phyloP scores from a whole-genome alignment of 2,888 invertebrate genomes.

The Eupithecia tripunctaria region DNA sequence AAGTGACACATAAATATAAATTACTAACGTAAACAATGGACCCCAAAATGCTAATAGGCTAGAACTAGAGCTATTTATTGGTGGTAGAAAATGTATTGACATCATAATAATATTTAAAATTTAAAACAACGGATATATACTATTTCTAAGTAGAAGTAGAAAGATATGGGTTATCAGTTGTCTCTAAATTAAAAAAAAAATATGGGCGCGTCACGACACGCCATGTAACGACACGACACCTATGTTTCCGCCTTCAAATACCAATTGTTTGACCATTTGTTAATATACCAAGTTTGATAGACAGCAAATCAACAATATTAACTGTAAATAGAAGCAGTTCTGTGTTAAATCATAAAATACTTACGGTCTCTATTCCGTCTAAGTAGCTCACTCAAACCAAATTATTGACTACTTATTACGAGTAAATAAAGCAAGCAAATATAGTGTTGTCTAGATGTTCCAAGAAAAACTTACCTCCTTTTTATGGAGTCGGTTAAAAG shows the following conservation, averaged over 20 bases:
- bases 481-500: too few relatives aligned
- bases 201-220: too few relatives aligned
- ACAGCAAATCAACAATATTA: background rate
- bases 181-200: background rate
- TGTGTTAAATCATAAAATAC: background rate
- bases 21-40: slow-evolving; percentile 9
- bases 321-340: background rate
- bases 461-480: background rate
- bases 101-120: background rate
- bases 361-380: background rate
- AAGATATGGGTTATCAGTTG: background rate
- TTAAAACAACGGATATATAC: background rate
- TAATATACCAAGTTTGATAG: background rate
- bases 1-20: slow-evolving; percentile 13
- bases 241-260: background rate
- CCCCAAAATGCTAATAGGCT: slow-evolving; percentile 9
- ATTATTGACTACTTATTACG: background rate
- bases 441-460: background rate
- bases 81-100: slow-evolving; percentile 8
- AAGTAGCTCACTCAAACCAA: background rate
- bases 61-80: background rate
- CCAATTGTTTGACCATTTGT: background rate
- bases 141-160: background rate
- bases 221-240: too few relatives aligned
- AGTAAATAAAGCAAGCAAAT: too few relatives aligned